These are phyloP conservation scores for Cephus cinctus DNA, from an alignment of 1,140 invertebrate species.

Conservation along the genomic window DNA sequence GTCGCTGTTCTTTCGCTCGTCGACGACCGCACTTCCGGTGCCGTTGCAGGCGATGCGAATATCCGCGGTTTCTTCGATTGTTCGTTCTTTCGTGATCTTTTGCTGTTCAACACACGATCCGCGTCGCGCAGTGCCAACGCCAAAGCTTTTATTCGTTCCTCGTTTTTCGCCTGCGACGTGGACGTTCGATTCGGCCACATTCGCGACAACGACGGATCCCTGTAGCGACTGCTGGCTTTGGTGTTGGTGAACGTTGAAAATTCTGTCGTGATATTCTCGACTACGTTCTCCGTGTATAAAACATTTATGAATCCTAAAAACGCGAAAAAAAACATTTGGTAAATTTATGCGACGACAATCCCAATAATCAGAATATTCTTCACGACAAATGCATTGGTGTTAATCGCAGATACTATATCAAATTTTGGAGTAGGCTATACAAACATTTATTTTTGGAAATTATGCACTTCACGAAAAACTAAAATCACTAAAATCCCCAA, in stretches of 20 bases:
- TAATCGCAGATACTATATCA: not conserved
- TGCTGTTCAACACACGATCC: not conserved
- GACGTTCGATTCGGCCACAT: conserved; percentile 2
- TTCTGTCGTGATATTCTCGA: not conserved
- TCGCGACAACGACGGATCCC: conserved; percentile 2
- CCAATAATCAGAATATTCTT: not conserved
- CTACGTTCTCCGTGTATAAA: not conserved
- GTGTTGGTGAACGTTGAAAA: not conserved
- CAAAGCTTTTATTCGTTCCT: not conserved
- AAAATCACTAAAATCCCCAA: too few relatives aligned
- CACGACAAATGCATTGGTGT: not conserved
- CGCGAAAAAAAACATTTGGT: not conserved
- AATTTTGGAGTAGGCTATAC: not conserved
- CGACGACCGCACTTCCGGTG: conserved; percentile 5
- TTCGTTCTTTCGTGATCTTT: conserved; percentile 5
- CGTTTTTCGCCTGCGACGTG: not conserved
- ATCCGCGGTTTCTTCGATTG: conserved; percentile 13
- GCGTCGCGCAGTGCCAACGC: not conserved
- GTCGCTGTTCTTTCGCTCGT: not conserved
- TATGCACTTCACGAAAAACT: not conserved
- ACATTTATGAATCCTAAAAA: not conserved
- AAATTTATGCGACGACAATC: too few relatives aligned
- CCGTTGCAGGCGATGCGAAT: conserved; percentile 5
- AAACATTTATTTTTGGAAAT: not conserved
- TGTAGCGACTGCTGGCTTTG: conserved; percentile 8